Percentiles rank a stretch among this genome's conserved stretches.
Evolutionary conservation across 37 sponge, comb jelly and placozoan genomes (phyloP).

Genomic region (Tethya wilhelma): DNA sequence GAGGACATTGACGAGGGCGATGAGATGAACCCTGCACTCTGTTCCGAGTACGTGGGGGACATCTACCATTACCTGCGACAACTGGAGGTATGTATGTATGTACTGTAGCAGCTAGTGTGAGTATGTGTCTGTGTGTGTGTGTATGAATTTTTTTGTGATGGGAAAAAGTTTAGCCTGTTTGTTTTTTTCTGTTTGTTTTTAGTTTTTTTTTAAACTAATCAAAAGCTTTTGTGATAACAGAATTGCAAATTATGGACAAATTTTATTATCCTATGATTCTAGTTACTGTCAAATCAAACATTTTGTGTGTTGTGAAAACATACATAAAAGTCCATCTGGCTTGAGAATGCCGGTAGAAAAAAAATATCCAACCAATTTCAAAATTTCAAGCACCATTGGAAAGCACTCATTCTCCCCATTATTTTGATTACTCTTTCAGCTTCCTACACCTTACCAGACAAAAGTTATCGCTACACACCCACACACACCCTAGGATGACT

Average conservation of each 20-base stretch:
- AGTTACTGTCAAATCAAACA: not conserved
- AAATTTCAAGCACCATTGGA: too few species aligned
- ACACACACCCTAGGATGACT: not conserved
- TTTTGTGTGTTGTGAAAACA: not conserved
- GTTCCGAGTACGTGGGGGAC: conserved; percentile 76
- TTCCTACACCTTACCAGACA: too few species aligned
- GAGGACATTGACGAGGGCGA: conserved; percentile 76
- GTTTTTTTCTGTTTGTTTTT: too few species aligned
- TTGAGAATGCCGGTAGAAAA: too few species aligned
- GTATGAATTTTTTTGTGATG: too few species aligned
- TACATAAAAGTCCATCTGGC: not conserved
- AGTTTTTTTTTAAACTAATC: too few species aligned
- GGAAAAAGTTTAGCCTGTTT: too few species aligned
- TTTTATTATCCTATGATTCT: not conserved
- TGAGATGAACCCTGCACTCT: conserved; percentile 71
- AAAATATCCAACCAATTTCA: too few species aligned
- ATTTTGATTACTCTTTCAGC: not conserved
- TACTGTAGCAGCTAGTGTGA: too few species aligned
- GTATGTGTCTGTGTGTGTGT: too few species aligned
- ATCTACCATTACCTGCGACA: conserved; percentile 73
- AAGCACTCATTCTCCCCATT: not conserved
- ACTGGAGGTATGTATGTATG: conserved; percentile 62
- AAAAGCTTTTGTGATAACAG: too few species aligned
- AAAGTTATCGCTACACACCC: not conserved
- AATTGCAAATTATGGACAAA: too few species aligned